Evolutionary conservation across 2,888 invertebrate species (phyloP), one percentile per base, ranked within the genome.

Genomic region (Anthoptus insignis): DNA sequence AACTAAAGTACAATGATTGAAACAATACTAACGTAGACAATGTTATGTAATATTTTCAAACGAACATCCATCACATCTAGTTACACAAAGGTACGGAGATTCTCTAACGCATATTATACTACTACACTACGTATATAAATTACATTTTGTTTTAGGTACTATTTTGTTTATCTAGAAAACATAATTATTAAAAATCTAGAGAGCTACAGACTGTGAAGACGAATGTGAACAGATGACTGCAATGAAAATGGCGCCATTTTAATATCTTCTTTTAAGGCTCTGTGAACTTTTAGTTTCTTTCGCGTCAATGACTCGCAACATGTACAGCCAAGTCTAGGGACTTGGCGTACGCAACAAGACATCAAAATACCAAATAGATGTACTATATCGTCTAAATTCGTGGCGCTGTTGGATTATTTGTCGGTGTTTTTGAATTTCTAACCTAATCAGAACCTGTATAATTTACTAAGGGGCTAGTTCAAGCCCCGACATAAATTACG

Each of bases 381-480:
- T 63, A 59, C 70, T 73, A 77, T 76, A 73, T 83, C 79, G 74
- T 76, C 72, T 75, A 79, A 78, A 76, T 82, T 89, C 88, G 88
- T 84, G 82, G 81, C 83, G 83, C 80, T 74, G 81, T 86, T 85
- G 84, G 81, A 80, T 75, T 76, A 67, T 73, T 81, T 81, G 88
- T 84, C 87, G 84, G 86, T 84, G 86, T 83, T 82, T 80, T 82
- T 78, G 78, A 82, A 83, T 78, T 85, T 91, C 91, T 91, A 89
- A 89, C 91, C 91, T 91, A 93, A 93, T 93, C 93, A 93, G 91
- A 93, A 93, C 93, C 93, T 91, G 92, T 91, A 86, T 89, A 93
- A 93, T 93, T 93, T 93, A 93, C 93, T 89, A 77, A 88, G 86
- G 87, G 81, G 75, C 81, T 75, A 37, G 27, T 42, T n/a, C 47